Evolutionary conservation across 92 coral and sea anemone species (phyloP), one percentile per base, ranked within the genome.

Genomic region (Muricea muricata): DNA sequence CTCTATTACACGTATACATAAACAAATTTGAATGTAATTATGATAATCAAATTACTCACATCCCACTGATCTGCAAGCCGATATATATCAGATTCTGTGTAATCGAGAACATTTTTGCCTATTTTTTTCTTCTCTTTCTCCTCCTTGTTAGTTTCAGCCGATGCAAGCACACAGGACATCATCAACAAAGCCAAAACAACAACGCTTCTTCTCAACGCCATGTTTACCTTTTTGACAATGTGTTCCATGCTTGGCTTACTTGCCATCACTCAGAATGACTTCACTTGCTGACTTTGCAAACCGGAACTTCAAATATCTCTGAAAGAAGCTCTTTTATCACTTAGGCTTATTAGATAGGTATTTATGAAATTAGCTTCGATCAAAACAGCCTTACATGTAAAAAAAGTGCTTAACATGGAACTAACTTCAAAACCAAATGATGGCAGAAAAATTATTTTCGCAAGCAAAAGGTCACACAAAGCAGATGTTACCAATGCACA

Each of bases 41-140:
- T 17, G 15, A 30, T 7, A 33, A 32, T 25, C 13, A 13, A 17
- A 26, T 24, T 28, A 84, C 97, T 92, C 81, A 97, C 99, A 54
- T 97, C 97, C 99, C 99, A 97, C 56, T 97, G 99, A 82, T 97
- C 99, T 33, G 92, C 81, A 4, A 97, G 86, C 31, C 85, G 89
- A 54, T 89, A 67, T 89, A 97, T 72, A 86, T 97, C 99, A 4
- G 93, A 91, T 80, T 97, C 99, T 37, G 85, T 87, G 77, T 97
- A 97, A 77, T 97, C 99, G 76, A 97, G 35, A 18, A 94, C 77
- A 77, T 90, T 73, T 77, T 97, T 97, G 5, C 94, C 98, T 73
- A 97, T 97, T 75, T 94, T 97, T 18, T 52, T 47, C 82, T 85
- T 85, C 65, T 87, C 89, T 74, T 92, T 89, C 14, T 89, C 68